Evolutionary conservation across 2,113 vertebrate genomes (phyloP).

Genomic region (Forbesichthys agassizii): DNA sequence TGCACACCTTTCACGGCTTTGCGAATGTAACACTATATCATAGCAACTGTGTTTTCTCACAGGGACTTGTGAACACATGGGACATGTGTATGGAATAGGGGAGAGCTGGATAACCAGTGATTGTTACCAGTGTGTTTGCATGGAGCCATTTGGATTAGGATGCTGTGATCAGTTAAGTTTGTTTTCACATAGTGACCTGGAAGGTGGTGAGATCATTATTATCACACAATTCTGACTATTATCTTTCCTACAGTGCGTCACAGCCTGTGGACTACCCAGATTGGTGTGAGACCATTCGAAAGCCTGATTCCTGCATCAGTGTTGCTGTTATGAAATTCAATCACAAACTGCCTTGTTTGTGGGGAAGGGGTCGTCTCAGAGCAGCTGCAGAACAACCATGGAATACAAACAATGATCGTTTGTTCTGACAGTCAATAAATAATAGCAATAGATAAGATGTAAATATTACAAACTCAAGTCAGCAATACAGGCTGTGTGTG

Average conservation of each 20-base stretch:
- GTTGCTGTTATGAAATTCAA: constrained; percentile 76
- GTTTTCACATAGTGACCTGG: background rate
- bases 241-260: constrained; percentile 46
- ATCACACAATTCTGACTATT: background rate
- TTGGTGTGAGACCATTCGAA: constrained; percentile 77
- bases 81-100: constrained; percentile 67
- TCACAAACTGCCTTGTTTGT: constrained; percentile 75
- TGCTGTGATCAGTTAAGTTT: constrained; percentile 79
- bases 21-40: background rate
- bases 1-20: background rate
- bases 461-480: no score
- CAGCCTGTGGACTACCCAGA: constrained; percentile 77
- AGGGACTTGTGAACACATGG: constrained; percentile 76
- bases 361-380: constrained; percentile 63
- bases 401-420: constrained; percentile 71
- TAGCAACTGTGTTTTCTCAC: background rate
- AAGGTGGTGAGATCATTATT: background rate
- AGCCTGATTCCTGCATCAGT: constrained; percentile 73
- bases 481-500: no score
- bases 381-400: constrained; percentile 52
- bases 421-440: constrained; percentile 57
- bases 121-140: constrained; percentile 78
- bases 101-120: constrained; percentile 77
- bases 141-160: constrained; percentile 80
- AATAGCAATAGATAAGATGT: no score